Evolutionary conservation across 2,888 invertebrate genomes (phyloP).

Genomic region (Lasioglossum morio): DNA sequence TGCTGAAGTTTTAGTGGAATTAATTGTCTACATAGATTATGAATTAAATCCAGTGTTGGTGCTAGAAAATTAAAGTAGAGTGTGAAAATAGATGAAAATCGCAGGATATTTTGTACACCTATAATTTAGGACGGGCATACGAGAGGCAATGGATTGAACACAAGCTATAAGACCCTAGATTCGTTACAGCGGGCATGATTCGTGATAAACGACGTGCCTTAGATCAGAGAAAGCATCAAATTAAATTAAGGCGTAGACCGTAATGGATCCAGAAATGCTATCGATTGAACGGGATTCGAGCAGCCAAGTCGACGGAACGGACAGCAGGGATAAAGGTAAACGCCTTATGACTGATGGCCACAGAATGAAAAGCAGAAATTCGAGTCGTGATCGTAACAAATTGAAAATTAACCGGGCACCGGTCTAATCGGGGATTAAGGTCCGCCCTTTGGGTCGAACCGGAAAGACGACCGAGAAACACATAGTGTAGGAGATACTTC

Average conservation of each 20-base stretch:
- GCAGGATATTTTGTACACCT: not conserved
- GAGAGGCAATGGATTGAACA: not conserved
- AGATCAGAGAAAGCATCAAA: slow-evolving; percentile 46
- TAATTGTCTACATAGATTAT: not conserved
- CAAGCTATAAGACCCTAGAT: slow-evolving; percentile 12
- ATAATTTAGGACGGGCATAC: not conserved
- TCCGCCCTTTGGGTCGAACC: not conserved
- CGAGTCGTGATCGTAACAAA: slow-evolving; percentile 58
- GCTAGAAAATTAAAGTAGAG: not conserved
- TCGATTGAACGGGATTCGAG: slow-evolving; percentile 53
- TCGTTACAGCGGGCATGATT: slow-evolving; percentile 1
- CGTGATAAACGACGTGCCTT: slow-evolving; percentile 59
- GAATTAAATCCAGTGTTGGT: not conserved
- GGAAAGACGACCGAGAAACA: not conserved
- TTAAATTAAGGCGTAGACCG: slow-evolving; percentile 62
- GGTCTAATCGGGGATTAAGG: slow-evolving; percentile 43
- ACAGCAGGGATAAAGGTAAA: slow-evolving; percentile 49
- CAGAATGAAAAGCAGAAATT: slow-evolving; percentile 63
- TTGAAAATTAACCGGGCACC: slow-evolving; percentile 47
- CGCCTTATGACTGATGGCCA: slow-evolving; percentile 64
- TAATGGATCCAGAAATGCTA: slow-evolving; percentile 58
- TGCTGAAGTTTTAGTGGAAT: not conserved
- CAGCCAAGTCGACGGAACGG: slow-evolving; percentile 19
- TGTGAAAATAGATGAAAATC: not conserved
- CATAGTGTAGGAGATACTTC: slow-evolving; percentile 5